Conservation (phyloP, 2,113 vertebrate genomes). For the Mesitornis unicolor region DNA sequence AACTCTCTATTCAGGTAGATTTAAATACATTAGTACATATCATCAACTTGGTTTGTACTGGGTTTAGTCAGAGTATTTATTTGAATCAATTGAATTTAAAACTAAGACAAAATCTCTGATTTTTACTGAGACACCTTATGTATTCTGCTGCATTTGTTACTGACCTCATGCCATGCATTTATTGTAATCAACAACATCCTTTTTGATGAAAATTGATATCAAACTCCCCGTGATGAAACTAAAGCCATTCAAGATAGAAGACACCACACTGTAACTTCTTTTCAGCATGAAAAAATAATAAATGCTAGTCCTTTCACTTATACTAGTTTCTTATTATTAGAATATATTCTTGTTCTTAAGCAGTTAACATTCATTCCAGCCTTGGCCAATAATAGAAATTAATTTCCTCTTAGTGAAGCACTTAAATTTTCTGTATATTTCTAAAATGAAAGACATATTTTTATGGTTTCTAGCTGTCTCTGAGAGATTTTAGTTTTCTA, state of each 20-base stretch:
- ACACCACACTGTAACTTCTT: background rate
- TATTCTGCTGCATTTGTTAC: background rate
- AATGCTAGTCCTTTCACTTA: background rate
- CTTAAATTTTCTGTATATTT: background rate
- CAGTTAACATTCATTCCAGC: background rate
- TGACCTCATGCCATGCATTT: background rate
- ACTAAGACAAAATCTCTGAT: background rate
- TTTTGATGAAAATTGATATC: background rate
- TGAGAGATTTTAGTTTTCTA: constrained; percentile 26
- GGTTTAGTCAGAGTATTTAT: background rate
- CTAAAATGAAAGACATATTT: background rate
- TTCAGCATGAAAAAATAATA: background rate
- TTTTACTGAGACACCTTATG: background rate
- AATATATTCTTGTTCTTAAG: background rate
- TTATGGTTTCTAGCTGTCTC: background rate
- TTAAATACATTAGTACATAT: background rate
- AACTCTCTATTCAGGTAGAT: background rate
- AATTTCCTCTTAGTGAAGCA: background rate
- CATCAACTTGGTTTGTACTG: background rate
- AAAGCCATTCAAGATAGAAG: background rate
- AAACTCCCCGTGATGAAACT: background rate
- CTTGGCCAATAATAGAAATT: background rate
- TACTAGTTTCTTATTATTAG: background rate
- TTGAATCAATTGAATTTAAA: background rate
- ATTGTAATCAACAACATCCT: background rate